phyloP scores from a whole-genome alignment of 1,140 invertebrate genomes.

The Eupristina koningsbergeri region DNA sequence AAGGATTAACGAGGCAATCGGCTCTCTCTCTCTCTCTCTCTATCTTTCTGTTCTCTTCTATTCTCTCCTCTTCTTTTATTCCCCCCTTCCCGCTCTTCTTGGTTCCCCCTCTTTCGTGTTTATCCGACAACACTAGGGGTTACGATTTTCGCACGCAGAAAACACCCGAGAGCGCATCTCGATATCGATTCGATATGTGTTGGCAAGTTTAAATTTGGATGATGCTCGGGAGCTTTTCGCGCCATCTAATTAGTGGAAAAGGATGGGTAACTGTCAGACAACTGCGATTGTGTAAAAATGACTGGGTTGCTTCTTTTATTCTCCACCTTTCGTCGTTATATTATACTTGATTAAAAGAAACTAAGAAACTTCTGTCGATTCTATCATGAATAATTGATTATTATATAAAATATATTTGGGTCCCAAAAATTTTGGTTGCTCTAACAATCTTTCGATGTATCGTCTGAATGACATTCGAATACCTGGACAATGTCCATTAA shows the following conservation, averaged over 20 bases:
- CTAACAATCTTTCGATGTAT: neutral
- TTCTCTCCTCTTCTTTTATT: neutral
- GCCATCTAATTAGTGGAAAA: constrained; percentile 36
- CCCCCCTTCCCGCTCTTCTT: neutral
- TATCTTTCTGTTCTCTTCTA: constrained; percentile 30
- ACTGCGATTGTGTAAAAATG: constrained; percentile 1
- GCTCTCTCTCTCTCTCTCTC: constrained; percentile 42
- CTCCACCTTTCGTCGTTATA: neutral
- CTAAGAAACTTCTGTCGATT: neutral
- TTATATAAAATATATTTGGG: neutral
- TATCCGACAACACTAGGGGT: constrained; percentile 42
- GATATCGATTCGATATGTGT: constrained; percentile 10
- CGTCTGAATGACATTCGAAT: neutral
- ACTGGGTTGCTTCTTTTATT: neutral
- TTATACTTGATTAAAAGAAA: neutral
- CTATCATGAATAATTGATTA: constrained; percentile 15
- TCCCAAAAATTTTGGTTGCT: neutral
- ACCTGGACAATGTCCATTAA: neutral
- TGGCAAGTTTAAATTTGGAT: neutral
- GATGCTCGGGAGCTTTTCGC: constrained; percentile 26
- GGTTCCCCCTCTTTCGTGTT: neutral
- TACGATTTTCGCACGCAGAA: constrained; percentile 48
- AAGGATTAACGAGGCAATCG: constrained; percentile 66
- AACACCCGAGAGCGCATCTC: constrained; percentile 8
- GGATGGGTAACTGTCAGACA: constrained; percentile 20